Conservation (phyloP, 2,888 invertebrate species). For the Drosophila diplacantha region DNA sequence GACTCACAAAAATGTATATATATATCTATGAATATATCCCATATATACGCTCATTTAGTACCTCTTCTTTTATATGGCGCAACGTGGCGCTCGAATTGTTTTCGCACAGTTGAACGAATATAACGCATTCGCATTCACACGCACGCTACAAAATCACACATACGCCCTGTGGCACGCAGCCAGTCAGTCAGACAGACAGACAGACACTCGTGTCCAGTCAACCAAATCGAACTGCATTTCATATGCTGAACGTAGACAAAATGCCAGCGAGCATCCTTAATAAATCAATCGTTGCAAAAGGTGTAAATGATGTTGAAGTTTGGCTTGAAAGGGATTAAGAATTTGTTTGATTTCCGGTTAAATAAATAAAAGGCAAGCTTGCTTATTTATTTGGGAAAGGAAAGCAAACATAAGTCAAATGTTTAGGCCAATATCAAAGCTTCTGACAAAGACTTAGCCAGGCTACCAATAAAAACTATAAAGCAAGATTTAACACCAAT, state of each 20-base stretch:
- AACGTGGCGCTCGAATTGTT: constrained; percentile 48
- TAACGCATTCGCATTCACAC: constrained; percentile 34
- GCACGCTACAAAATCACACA: constrained; percentile 11
- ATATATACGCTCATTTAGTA: constrained; percentile 19
- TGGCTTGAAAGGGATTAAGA: not conserved
- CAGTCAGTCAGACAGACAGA: not conserved
- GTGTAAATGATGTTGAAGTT: constrained; percentile 12
- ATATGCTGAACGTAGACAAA: not conserved
- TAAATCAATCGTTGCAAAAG: constrained; percentile 11
- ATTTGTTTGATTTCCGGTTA: not conserved
- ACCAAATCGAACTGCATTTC: constrained; percentile 21
- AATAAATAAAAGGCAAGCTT: not conserved
- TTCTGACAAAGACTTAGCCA: not conserved
- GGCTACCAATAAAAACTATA: not conserved
- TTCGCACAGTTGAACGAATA: constrained; percentile 41
- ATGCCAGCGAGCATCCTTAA: not conserved
- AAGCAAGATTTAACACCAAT: not conserved
- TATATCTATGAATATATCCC: no score
- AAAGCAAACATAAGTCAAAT: not conserved
- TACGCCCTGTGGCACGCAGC: constrained; percentile 7
- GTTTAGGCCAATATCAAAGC: not conserved
- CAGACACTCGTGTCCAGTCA: constrained; percentile 22
- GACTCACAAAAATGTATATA: not conserved
- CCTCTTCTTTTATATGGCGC: constrained; percentile 34
- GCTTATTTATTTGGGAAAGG: not conserved